Evolutionary conservation across 2,888 invertebrate species (phyloP).

Genomic region (Drosophila formosana): DNA sequence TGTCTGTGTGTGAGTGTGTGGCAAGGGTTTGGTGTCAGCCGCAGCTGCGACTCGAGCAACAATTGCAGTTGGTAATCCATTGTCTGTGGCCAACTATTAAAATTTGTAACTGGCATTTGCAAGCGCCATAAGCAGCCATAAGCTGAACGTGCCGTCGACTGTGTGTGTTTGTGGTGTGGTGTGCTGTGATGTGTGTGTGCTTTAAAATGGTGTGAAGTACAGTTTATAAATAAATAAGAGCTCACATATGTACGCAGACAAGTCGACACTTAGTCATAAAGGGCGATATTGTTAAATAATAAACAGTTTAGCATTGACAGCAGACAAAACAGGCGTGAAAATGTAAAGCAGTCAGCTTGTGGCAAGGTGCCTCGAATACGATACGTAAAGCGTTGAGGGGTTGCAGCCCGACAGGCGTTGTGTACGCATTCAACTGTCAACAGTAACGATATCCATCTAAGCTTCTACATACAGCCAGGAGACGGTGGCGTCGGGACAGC

Average conservation of each 20-base stretch:
- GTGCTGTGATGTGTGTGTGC: conserved; percentile 15
- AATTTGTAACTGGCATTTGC: conserved; percentile 51
- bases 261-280: conserved; percentile 39
- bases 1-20: conserved; percentile 7
- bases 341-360: conserved; percentile 32
- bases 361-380: neutral
- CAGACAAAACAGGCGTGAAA: conserved; percentile 67
- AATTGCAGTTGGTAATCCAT: conserved; percentile 49
- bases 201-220: conserved; percentile 47
- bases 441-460: conserved; percentile 70
- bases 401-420: conserved; percentile 18
- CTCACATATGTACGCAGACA: conserved; percentile 27
- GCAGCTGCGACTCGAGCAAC: conserved; percentile 34
- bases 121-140: conserved; percentile 36
- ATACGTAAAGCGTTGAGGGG: neutral
- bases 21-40: conserved; percentile 16
- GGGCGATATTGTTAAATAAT: conserved; percentile 71
- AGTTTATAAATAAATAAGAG: conserved; percentile 70
- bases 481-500: conserved; percentile 4
- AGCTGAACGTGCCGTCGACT: conserved; percentile 34
- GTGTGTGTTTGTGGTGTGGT: too few species aligned
- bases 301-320: conserved; percentile 71
- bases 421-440: conserved; percentile 70
- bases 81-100: conserved; percentile 59
- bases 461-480: conserved; percentile 17